Percentiles rank a stretch among this genome's conserved stretches.
phyloP scores from a whole-genome alignment of 1,140 invertebrate species.

The Calephelis virginiensis region DNA sequence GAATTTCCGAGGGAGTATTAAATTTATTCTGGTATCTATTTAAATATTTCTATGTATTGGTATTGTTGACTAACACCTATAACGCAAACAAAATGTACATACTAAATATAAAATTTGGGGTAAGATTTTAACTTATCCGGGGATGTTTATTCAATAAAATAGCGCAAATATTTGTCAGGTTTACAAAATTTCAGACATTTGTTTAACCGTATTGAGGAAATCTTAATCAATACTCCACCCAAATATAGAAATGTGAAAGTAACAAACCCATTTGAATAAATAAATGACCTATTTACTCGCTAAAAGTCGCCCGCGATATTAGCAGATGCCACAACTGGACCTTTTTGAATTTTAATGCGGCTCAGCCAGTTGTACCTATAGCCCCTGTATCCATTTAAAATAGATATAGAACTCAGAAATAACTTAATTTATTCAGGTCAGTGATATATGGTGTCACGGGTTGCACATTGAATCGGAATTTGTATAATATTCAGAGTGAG shows the following conservation, averaged over 20 bases:
- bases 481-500: too few relatives aligned
- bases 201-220: too few relatives aligned
- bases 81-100: too few relatives aligned
- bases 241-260: constrained; percentile 6
- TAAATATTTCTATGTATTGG: too few relatives aligned
- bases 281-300: constrained; percentile 15
- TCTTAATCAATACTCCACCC: neutral
- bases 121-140: too few relatives aligned
- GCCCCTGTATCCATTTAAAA: neutral
- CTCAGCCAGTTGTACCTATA: neutral
- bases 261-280: constrained; percentile 17
- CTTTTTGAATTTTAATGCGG: constrained; percentile 15
- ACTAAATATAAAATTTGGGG: too few relatives aligned
- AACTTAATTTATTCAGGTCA: neutral
- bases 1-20: too few relatives aligned
- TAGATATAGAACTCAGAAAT: neutral
- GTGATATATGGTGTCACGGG: neutral
- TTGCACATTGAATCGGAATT: neutral
- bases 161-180: too few relatives aligned
- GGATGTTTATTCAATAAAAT: too few relatives aligned
- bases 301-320: constrained; percentile 6
- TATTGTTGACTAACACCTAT: too few relatives aligned
- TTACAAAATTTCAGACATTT: too few relatives aligned
- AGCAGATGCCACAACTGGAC: neutral
- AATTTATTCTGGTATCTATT: too few relatives aligned